Conservation (phyloP, 2,797 vertebrate genomes). For the Discoglossus pictus region DNA sequence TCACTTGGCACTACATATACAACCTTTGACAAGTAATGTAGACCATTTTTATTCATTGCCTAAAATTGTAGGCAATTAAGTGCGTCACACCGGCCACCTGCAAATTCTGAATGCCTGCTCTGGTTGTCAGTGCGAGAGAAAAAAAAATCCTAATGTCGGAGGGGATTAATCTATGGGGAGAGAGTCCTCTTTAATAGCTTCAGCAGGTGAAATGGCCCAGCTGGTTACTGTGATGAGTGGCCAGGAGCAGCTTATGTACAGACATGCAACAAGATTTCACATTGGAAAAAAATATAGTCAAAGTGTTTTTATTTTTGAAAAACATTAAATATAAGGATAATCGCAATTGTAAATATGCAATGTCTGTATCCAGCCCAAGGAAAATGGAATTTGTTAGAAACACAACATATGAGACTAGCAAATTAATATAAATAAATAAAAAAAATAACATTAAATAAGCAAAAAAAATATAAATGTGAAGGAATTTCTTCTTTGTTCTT, state of each 20-base stretch:
- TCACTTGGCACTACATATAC: conserved; percentile 97
- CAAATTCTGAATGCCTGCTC: conserved; percentile 98
- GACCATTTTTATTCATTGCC: conserved; percentile 99
- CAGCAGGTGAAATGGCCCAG: conserved; percentile 99
- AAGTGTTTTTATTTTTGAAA: conserved; percentile 52
- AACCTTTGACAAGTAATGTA: conserved; percentile 99
- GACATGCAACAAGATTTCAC: conserved; percentile 80
- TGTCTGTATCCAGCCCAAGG: too few species aligned
- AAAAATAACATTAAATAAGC: too few species aligned
- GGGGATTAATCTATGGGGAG: conserved; percentile 82
- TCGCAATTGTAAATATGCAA: too few species aligned
- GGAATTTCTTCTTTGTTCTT: too few species aligned
- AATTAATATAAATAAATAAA: conserved; percentile 12
- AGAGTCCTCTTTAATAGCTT: conserved; percentile 86
- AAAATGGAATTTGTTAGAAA: too few species aligned
- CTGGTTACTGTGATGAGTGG: conserved; percentile 98
- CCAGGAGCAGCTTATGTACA: conserved; percentile 86
- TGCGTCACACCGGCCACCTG: conserved; percentile 99
- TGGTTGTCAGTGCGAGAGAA: conserved; percentile 81
- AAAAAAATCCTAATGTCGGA: conserved; percentile 83
- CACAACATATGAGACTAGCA: too few species aligned
- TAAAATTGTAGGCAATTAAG: conserved; percentile 99
- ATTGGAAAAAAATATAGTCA: conserved; percentile 57
- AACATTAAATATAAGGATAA: too few species aligned
- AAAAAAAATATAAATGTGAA: too few species aligned